Evolutionary conservation across 1,140 invertebrate species (phyloP).

Genomic region (Drosophila serrata): DNA sequence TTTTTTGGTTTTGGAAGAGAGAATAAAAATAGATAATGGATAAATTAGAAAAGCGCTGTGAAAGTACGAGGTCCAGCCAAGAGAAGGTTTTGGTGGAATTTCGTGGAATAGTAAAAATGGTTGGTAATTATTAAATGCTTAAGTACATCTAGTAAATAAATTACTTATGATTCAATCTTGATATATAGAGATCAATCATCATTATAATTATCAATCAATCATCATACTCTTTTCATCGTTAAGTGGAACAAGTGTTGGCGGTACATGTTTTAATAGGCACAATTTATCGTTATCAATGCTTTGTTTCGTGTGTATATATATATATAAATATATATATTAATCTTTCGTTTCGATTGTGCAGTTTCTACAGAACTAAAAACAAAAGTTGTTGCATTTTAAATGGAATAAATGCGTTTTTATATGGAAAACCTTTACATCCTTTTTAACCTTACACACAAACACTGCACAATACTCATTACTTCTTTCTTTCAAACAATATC

Average conservation of each 20-base stretch:
- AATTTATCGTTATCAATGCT: constrained; percentile 39
- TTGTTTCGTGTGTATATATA: constrained; percentile 10
- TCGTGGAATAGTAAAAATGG: constrained; percentile 34
- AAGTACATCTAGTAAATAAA: constrained; percentile 69
- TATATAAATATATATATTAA: constrained; percentile 17
- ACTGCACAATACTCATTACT: constrained; percentile 31
- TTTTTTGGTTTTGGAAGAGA: constrained; percentile 80
- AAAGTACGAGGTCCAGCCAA: constrained; percentile 53
- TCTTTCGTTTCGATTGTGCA: constrained; percentile 50
- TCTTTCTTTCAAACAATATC: constrained; percentile 15
- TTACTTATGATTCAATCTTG: constrained; percentile 58
- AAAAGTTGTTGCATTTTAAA: constrained; percentile 72
- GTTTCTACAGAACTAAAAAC: constrained; percentile 42
- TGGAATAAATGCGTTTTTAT: constrained; percentile 76
- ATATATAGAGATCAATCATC: constrained; percentile 28
- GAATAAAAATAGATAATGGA: constrained; percentile 82
- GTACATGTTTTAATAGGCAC: constrained; percentile 61
- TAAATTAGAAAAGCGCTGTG: constrained; percentile 75
- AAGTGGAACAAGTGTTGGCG: constrained; percentile 76
- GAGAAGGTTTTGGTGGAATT: constrained; percentile 44
- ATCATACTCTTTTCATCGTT: constrained; percentile 80
- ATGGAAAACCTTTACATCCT: constrained; percentile 55
- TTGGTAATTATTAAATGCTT: constrained; percentile 70
- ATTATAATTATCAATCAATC: constrained; percentile 31
- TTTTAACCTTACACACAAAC: constrained; percentile 14